A percentile compares a stretch with the other conserved stretches of the same genome.
These are phyloP conservation scores for Podarcis raffonei DNA, from an alignment of 2,113 vertebrate genomes.

Conservation along the genomic window DNA sequence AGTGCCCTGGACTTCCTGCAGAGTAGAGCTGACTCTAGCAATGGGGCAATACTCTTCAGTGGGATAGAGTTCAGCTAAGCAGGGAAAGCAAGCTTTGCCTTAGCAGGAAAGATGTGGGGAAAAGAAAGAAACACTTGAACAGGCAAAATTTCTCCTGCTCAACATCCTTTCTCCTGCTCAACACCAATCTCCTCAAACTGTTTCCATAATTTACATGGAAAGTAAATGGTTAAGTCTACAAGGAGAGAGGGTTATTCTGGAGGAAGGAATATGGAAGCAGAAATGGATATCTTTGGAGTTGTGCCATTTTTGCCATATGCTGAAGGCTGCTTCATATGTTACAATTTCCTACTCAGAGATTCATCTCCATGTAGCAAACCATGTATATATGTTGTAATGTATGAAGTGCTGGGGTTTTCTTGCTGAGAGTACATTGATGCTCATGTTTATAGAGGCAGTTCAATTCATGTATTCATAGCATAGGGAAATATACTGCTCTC, in stretches of 20 bases:
- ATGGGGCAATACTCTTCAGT: not conserved
- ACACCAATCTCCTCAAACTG: not conserved
- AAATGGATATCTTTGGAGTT: not conserved
- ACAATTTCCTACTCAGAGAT: not conserved
- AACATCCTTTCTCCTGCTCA: not conserved
- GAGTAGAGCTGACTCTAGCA: not conserved
- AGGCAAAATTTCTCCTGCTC: not conserved
- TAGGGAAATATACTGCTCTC: not conserved
- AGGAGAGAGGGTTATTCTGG: not conserved
- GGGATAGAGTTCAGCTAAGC: accelerated
- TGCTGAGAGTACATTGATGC: not conserved
- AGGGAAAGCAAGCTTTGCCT: accelerated
- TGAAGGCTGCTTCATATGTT: not conserved
- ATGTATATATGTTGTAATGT: not conserved
- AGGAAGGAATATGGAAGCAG: not conserved
- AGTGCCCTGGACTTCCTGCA: not conserved
- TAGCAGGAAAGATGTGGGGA: accelerated
- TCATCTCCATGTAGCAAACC: not conserved
- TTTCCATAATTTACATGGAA: not conserved
- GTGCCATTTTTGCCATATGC: not conserved
- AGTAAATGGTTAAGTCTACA: not conserved
- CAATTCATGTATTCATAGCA: not conserved
- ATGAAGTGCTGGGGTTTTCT: not conserved
- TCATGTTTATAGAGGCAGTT: not conserved
- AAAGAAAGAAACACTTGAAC: not conserved